Percentiles rank a stretch among this genome's conserved stretches.
phyloP scores from a whole-genome alignment of 1,140 invertebrate species.

The Pachypeltis micranthus region DNA sequence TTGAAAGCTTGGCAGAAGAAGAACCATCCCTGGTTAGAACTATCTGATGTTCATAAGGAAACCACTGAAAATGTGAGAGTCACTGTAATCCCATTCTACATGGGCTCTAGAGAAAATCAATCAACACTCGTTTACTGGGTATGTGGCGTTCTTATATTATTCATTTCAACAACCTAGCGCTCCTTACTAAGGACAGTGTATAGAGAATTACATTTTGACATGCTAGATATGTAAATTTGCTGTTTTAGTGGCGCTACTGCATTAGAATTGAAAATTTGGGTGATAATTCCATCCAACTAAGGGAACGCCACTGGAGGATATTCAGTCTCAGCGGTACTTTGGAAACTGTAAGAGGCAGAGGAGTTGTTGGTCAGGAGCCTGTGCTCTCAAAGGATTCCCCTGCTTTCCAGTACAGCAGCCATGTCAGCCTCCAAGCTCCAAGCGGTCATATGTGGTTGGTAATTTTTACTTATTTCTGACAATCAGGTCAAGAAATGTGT shows the following conservation, averaged over 20 bases:
- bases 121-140: conserved; percentile 87
- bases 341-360: conserved; percentile 85
- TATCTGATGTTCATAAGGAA: conserved; percentile 95
- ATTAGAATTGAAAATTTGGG: conserved; percentile 91
- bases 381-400: conserved; percentile 73
- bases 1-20: conserved; percentile 91
- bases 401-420: conserved; percentile 94
- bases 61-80: conserved; percentile 90
- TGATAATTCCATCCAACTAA: conserved; percentile 73
- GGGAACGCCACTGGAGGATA: conserved; percentile 93
- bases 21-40: conserved; percentile 91
- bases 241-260: conserved; percentile 79
- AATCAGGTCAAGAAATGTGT: too few relatives aligned
- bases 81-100: conserved; percentile 96
- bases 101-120: conserved; percentile 83
- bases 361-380: conserved; percentile 92
- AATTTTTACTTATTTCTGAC: too few relatives aligned
- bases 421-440: conserved; percentile 92
- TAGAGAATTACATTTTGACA: not conserved
- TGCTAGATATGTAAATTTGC: not conserved
- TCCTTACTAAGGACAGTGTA: not conserved
- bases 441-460: conserved; percentile 94
- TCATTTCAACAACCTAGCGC: too few relatives aligned
- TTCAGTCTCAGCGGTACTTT: conserved; percentile 88
- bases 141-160: conserved; percentile 29